phyloP scores from a whole-genome alignment of 1,140 invertebrate species.

The Leptopilina boulardi region DNA sequence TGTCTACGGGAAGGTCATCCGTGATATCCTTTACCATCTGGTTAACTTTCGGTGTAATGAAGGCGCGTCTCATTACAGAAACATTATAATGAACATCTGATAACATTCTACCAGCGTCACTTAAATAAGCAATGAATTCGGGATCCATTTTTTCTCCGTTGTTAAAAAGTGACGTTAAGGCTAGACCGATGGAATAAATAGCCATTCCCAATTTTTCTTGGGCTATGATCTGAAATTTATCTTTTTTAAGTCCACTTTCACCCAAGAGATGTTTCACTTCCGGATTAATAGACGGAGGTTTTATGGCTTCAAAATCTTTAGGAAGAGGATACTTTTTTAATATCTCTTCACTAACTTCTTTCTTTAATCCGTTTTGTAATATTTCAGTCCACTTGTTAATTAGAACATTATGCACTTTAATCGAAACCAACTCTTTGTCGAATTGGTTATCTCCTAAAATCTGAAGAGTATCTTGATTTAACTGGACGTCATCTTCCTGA shows the following conservation, averaged over 20 bases:
- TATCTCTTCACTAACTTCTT: background rate
- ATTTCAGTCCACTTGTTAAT: background rate
- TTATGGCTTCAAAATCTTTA: background rate
- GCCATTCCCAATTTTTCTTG: constrained; percentile 14
- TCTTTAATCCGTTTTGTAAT: background rate
- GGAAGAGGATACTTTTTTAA: constrained; percentile 31
- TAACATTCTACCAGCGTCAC: constrained; percentile 39
- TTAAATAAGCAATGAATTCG: background rate
- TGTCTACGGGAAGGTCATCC: constrained; percentile 22
- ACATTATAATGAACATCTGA: constrained; percentile 38
- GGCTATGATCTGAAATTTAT: background rate
- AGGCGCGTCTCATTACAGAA: constrained; percentile 35
- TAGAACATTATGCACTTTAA: background rate
- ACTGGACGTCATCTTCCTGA: no score
- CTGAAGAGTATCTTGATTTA: no score
- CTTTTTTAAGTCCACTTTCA: background rate
- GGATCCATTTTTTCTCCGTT: background rate
- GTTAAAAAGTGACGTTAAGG: background rate
- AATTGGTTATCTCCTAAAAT: no score
- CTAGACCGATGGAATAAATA: background rate
- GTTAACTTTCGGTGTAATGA: constrained; percentile 37
- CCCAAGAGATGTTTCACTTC: background rate
- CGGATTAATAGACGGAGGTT: background rate
- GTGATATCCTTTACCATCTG: constrained; percentile 37
- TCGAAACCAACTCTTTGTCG: no score